Base-by-base conservation (phyloP, 2,113 vertebrate genomes). In the Leptobrachium ailaonicum region DNA sequence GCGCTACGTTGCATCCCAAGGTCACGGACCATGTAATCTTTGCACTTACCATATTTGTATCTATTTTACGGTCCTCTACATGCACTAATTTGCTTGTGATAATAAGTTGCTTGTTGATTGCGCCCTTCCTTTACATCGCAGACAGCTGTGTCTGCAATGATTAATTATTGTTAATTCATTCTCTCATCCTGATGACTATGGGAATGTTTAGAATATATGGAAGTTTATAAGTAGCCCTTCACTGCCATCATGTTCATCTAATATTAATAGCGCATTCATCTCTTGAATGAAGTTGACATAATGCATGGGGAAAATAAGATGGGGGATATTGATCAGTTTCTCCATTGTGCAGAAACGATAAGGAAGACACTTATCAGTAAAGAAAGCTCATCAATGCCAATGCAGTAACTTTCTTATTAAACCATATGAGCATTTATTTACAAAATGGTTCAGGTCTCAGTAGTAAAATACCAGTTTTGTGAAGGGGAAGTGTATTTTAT, bases 251-350 rank as follows among this genome's bases (percentile, higher is more conserved):
- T 90, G 86, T 84, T 91, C 88, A 90, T 91, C 88, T 84, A 92
- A 90, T 89, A 93, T 89, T 89, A 89, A 91, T 91, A 86, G 74
- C 69, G 68, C 84, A 86, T 91, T 85, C 73, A 70, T 86, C 87
- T 91, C 89, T 85, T 82, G 66, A 85, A 87, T 84, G 86, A 92
- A 87, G 84, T 88, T 87, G 76, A 76, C n/a, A 86, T 90, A 90
- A 92, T 91, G 86, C 89, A 86, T 86, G 84, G 85, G 84, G 83
- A 89, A 88, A 88, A 90, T 88, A 87, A 88, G 88, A 90, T 87
- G 13, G 83, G 87, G 84, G 72, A 84, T 87, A 87, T 84, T 87
- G 86, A 91, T 85, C 82, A 88, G 86, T 85, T 87, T 87, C 80
- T 84, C 77, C 84, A 83, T 88, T 84, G 76, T 83, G 76, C 80